phyloP scores from a whole-genome alignment of 1,140 invertebrate genomes.

The Cotesia chilonis region DNA sequence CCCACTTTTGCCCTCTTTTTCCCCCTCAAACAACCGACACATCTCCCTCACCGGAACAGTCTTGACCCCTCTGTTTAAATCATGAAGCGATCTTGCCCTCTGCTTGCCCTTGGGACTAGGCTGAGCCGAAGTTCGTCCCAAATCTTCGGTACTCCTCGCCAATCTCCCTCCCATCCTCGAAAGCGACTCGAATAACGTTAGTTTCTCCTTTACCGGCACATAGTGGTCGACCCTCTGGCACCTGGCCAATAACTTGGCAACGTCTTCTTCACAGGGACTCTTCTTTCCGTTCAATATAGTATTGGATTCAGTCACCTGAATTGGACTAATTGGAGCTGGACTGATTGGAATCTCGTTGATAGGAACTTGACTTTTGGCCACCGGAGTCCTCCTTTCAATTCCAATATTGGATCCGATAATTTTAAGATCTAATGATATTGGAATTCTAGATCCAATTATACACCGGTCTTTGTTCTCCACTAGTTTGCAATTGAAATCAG shows the following conservation, averaged over 20 bases:
- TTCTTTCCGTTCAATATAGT: background rate
- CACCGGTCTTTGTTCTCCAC: too few species aligned
- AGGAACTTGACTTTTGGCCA: too few species aligned
- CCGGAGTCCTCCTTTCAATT: too few species aligned
- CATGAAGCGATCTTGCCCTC: constrained; percentile 69
- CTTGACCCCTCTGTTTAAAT: constrained; percentile 64
- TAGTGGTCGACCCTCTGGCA: constrained; percentile 71
- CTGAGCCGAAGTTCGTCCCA: constrained; percentile 55
- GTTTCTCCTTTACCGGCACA: constrained; percentile 71
- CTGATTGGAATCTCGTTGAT: too few species aligned
- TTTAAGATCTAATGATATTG: constrained; percentile 20
- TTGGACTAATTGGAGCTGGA: too few species aligned
- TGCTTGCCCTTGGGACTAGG: constrained; percentile 60
- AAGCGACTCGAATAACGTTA: constrained; percentile 70
- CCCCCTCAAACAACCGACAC: constrained; percentile 70
- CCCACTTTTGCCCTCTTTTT: constrained; percentile 30
- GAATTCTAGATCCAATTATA: constrained; percentile 42
- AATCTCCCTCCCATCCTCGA: constrained; percentile 66
- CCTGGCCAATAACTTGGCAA: constrained; percentile 65
- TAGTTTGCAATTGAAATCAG: constrained; percentile 34
- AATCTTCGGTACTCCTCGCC: constrained; percentile 65
- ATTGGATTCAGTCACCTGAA: background rate
- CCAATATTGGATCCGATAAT: background rate
- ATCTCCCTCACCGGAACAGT: constrained; percentile 68
- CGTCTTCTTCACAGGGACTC: constrained; percentile 56